Base-by-base conservation (phyloP, 2,113 vertebrate species). In the Saimiri boliviensis region DNA sequence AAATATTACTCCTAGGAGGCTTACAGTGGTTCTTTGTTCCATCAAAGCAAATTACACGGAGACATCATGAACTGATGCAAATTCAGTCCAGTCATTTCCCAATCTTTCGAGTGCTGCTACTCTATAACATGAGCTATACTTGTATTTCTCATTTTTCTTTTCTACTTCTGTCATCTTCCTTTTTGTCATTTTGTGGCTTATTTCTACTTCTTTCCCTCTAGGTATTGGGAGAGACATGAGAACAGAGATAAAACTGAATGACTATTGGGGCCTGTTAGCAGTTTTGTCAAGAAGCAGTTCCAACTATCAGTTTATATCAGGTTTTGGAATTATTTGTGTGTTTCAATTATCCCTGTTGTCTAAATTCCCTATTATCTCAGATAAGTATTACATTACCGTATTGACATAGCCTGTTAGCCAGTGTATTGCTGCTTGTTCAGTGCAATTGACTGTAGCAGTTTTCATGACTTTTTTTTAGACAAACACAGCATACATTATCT, bases 21-120 rank as follows among this genome's bases (percentile, higher is more conserved):
- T 82, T 74, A 93, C 45, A 74, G 52, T 70, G 58, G 86, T 49
- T 60, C 89, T 97, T 95, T 95, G 89, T 92, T 96, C 84, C 92
- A 70, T 42, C 5, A 35, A 82, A 91, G 95, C 74, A 92, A 93
- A 98, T 90, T 94, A 68, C 58, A 66, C 80, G 37, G 80, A 45
- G 37, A 77, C 87, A 56, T 9, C 77, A 54, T 42, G n/a, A 91
- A 80, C 6, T 35, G 71, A 92, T 94, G 96, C 92, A 95, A 94
- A 98, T 73, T 81, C 56, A 45, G 58, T 19, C 52, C 37, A 40
- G 70, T 70, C 42, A 20, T 84, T 80, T 60, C 60, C 87, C 96
- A 89, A 2, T 63, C 73, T 91, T 79, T 54, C 89, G 56, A 66
- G 40, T n/a, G 19, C 85, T 8, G 19, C 81, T n/a, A 7, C 9